Percentiles rank a stretch among this genome's conserved stretches.
These are phyloP conservation scores for Coracopsis vasa DNA, from an alignment of 2,113 vertebrate genomes.

Conservation along the genomic window DNA sequence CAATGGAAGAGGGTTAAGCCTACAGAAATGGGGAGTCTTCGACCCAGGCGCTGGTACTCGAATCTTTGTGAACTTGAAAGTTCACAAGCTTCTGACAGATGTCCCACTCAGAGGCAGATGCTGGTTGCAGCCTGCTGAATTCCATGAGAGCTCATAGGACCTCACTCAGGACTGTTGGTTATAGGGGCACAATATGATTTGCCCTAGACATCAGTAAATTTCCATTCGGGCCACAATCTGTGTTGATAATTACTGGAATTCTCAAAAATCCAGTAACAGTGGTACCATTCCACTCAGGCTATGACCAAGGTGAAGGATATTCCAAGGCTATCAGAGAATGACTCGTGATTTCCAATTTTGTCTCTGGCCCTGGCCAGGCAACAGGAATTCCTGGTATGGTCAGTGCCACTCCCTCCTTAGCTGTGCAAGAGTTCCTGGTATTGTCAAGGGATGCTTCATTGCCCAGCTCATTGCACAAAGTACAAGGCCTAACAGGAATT, in stretches of 20 bases:
- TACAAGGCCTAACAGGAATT: not conserved
- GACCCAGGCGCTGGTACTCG: not conserved
- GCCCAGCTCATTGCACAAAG: not conserved
- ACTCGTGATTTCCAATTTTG: not conserved
- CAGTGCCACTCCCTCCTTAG: not conserved
- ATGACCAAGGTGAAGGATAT: not conserved
- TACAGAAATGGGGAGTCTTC: not conserved
- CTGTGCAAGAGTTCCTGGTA: not conserved
- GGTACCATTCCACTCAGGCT: not conserved
- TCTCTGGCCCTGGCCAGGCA: not conserved
- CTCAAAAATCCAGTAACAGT: not conserved
- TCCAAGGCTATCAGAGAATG: not conserved
- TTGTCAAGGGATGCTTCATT: not conserved
- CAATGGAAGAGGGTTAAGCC: not conserved
- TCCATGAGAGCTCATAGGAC: not conserved
- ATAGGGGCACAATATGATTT: not conserved
- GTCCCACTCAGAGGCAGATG: not conserved
- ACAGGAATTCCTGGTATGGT: not conserved
- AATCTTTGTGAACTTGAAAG: not conserved
- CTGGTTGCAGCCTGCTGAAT: fast-evolving
- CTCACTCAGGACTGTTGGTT: not conserved
- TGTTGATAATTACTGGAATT: not conserved
- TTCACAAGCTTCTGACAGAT: not conserved
- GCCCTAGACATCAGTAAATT: not conserved
- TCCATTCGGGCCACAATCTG: not conserved